Evolutionary conservation across 2,113 vertebrate genomes (phyloP), one percentile per base, ranked within the genome.

Genomic region (Atractosteus spatula): DNA sequence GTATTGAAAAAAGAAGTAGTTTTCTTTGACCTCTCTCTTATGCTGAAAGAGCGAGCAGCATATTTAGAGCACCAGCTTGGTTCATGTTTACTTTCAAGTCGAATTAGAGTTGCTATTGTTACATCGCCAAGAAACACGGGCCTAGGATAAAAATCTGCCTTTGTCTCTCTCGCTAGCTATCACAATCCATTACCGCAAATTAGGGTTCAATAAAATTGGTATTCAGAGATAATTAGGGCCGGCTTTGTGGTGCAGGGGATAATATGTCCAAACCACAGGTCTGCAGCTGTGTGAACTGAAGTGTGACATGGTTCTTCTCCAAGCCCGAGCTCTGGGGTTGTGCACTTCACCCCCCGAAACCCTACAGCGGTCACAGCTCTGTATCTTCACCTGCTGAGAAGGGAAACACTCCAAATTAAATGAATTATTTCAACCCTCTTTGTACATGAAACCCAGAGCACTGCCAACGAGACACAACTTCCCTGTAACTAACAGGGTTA

Each of bases 161-260:
- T 29, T 78, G 68, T 87, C 79, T 80, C 81, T 83, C 79, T 82
- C 78, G 83, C 87, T 85, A 89, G 88, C 89, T 88, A 91, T 94
- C 90, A 94, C 90, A 91, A 89, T 91, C 90, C 89, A 92, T 94
- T 94, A 93, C 89, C 89, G 85, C 92, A 94, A 94, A 93, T 93
- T 92, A 94, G 93, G 86, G 86, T 92, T 92, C 90, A 90, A 89
- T 93, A 91, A 89, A 91, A 91, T 91, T 94, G 87, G 86, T 91
- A 94, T 93, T 96, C 92, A 92, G 89, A 91, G 91, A 92, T 93
- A 95, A 94, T 93, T 94, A 95, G 88, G 80, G 86, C 80, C 83
- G 87, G 88, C 88, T 87, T 91, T 90, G 83, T 83, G 85, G 85
- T 79, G 81, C 61, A 0, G 57, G 0, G 72, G 86, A 84, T 89